phyloP scores from a whole-genome alignment of 2,797 vertebrate species.

The Xiphophorus birchmanni region DNA sequence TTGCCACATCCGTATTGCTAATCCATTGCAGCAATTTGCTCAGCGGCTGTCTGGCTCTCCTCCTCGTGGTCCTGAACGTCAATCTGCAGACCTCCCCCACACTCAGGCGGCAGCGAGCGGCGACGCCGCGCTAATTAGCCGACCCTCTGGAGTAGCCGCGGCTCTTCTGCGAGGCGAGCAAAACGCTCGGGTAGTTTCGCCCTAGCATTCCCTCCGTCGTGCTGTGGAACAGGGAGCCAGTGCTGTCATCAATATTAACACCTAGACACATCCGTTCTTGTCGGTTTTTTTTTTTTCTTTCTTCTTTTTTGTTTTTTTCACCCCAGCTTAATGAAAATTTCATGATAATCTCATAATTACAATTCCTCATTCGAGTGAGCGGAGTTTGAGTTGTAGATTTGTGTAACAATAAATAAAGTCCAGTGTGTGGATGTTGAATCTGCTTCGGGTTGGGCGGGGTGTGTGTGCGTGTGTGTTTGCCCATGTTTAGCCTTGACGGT shows the following conservation, averaged over 20 bases:
- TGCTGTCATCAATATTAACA: slow-evolving; percentile 71
- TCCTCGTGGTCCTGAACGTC: slow-evolving; percentile 68
- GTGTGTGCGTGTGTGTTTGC: background rate
- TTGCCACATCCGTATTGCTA: slow-evolving; percentile 26
- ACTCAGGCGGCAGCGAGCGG: slow-evolving; percentile 63
- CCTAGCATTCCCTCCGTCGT: slow-evolving; percentile 60
- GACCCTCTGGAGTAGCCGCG: slow-evolving; percentile 64
- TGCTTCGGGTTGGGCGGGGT: slow-evolving; percentile 17
- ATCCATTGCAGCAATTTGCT: slow-evolving; percentile 47
- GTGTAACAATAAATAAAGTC: slow-evolving; percentile 29
- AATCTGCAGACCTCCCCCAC: slow-evolving; percentile 58
- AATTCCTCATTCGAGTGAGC: slow-evolving; percentile 66
- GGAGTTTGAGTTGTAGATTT: slow-evolving; percentile 47
- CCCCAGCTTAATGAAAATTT: slow-evolving; percentile 67
- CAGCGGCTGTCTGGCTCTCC: slow-evolving; percentile 66
- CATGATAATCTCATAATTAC: slow-evolving; percentile 65
- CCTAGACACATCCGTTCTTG: slow-evolving; percentile 50
- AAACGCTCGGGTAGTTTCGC: slow-evolving; percentile 56
- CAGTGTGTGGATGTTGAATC: slow-evolving; percentile 29
- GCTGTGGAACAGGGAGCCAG: slow-evolving; percentile 48
- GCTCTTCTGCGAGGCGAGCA: slow-evolving; percentile 61
- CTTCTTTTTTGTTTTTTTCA: slow-evolving; percentile 31
- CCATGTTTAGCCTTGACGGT: background rate
- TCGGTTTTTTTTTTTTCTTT: slow-evolving; percentile 25
- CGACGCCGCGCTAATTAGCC: slow-evolving; percentile 75